Percentiles rank a stretch among this genome's conserved stretches.
phyloP scores from a whole-genome alignment of 2,797 vertebrate species.

The Lepilemur ruficaudatus region DNA sequence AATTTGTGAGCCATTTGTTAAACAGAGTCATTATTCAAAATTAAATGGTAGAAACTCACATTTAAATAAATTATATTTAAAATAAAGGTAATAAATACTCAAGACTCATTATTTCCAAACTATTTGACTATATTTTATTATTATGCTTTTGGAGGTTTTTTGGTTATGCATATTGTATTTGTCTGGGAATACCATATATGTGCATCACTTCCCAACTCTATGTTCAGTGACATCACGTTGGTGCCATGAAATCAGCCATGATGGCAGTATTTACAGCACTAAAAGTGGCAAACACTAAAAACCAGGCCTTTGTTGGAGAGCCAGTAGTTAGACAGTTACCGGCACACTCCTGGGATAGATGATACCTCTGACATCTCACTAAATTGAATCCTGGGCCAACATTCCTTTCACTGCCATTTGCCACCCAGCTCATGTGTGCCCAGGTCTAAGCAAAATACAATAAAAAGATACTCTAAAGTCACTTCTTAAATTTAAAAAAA shows the following conservation, averaged over 20 bases:
- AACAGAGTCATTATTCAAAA: not conserved
- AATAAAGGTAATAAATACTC: not conserved
- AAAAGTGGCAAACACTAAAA: not conserved
- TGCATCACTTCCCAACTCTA: not conserved
- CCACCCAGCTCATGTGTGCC: not conserved
- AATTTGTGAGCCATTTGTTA: not conserved
- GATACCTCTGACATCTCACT: not conserved
- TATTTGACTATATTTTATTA: not conserved
- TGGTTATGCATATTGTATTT: not conserved
- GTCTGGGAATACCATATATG: not conserved
- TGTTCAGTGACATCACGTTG: not conserved
- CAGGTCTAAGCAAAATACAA: not conserved
- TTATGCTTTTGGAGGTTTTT: not conserved
- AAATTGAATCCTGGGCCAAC: not conserved
- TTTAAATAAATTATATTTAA: not conserved
- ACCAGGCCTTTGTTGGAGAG: not conserved
- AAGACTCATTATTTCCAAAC: not conserved
- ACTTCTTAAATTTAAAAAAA: not conserved
- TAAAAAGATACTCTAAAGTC: not conserved
- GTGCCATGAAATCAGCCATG: not conserved
- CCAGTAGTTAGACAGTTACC: slow-evolving; percentile 13
- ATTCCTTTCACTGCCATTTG: not conserved
- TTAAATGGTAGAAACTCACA: not conserved
- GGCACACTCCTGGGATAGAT: not conserved
- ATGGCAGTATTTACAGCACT: not conserved